These are phyloP conservation scores for Drosophila rufa DNA, from an alignment of 1,140 invertebrate species.

Conservation along the genomic window DNA sequence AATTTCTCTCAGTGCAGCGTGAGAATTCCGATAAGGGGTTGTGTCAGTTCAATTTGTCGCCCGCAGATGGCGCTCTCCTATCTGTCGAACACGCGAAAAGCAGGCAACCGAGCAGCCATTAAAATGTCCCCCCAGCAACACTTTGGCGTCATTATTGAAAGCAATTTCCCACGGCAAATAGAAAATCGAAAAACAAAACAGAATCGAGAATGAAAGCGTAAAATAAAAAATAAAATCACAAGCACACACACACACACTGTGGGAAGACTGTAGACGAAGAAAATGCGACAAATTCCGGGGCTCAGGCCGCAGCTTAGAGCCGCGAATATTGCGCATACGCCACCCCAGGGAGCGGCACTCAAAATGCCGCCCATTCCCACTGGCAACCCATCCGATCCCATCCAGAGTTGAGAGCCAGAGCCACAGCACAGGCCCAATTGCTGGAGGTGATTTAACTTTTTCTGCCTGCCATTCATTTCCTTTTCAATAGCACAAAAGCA, in stretches of 20 bases:
- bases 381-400: constrained; percentile 1
- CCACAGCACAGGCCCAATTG: constrained; percentile 39
- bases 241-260: constrained; percentile 2
- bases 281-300: constrained; percentile 64
- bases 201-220: constrained; percentile 33
- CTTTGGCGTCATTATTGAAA: constrained; percentile 63
- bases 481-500: constrained; percentile 78
- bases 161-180: constrained; percentile 54
- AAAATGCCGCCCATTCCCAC: constrained; percentile 10
- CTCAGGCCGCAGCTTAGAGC: constrained; percentile 58
- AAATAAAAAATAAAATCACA: constrained; percentile 40
- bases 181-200: constrained; percentile 56
- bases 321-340: constrained; percentile 72
- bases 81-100: constrained; percentile 31
- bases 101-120: constrained; percentile 39
- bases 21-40: constrained; percentile 30
- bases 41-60: constrained; percentile 38
- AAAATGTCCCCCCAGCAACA: constrained; percentile 56
- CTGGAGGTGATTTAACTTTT: constrained; percentile 82
- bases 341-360: constrained; percentile 35
- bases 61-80: constrained; percentile 31
- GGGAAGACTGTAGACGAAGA: constrained; percentile 7
- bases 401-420: constrained; percentile 28
- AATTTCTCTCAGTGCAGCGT: constrained; percentile 14
- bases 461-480: constrained; percentile 78